phyloP scores from a whole-genome alignment of 2,113 vertebrate genomes.

The Pollachius pollachius region DNA sequence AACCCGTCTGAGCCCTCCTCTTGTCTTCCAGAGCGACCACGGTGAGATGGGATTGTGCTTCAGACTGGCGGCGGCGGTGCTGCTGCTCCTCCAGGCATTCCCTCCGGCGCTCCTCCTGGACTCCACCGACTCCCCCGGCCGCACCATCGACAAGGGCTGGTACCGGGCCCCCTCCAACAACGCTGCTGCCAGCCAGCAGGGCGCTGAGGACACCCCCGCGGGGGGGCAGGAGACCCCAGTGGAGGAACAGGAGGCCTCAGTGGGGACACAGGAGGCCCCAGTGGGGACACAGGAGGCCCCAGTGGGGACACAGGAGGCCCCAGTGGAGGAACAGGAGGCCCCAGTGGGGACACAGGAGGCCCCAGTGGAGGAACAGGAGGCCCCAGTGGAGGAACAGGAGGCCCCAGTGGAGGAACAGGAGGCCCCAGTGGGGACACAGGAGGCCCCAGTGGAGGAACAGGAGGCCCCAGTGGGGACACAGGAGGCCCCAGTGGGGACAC shows the following conservation, averaged over 20 bases:
- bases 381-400: no score
- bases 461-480: no score
- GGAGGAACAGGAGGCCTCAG: no score
- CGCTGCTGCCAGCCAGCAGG: rapidly evolving
- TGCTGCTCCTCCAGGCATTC: conserved; percentile 55
- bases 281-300: no score
- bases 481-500: no score
- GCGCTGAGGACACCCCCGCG: not conserved
- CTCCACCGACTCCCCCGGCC: conserved; percentile 30
- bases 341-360: no score
- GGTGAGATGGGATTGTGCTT: conserved; percentile 49
- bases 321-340: no score
- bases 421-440: no score
- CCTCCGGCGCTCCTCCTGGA: conserved; percentile 30
- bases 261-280: no score
- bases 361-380: no score
- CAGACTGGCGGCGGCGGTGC: conserved; percentile 33
- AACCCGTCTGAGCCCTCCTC: conserved; percentile 4
- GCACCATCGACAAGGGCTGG: conserved; percentile 43
- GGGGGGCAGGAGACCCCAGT: not conserved
- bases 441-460: not conserved
- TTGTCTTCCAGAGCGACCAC: conserved; percentile 35
- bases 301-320: no score
- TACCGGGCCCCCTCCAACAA: conserved; percentile 2
- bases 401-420: no score